Evolutionary conservation across 2,113 vertebrate genomes (phyloP).

Genomic region (Panthera tigris): DNA sequence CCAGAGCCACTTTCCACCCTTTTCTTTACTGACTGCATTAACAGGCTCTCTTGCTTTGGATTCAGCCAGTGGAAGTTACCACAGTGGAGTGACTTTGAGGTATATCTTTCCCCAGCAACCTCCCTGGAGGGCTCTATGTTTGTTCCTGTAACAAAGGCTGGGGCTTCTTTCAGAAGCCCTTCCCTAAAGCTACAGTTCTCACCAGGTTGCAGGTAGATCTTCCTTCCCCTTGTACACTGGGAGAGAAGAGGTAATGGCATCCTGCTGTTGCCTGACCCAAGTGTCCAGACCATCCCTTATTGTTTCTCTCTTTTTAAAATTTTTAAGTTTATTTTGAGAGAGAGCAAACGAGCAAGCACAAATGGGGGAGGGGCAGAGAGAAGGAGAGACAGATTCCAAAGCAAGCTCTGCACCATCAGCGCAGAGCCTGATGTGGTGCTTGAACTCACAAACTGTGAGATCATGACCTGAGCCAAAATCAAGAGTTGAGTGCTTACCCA

Average conservation of each 20-base stretch:
- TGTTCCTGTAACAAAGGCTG: not conserved
- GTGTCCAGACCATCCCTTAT: no score
- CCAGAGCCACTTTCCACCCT: not conserved
- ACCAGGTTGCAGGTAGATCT: not conserved
- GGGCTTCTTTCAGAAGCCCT: not conserved
- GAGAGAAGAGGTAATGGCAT: not conserved
- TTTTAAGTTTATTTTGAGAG: no score
- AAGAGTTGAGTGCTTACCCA: no score
- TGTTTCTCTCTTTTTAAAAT: not conserved
- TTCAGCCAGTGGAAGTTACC: not conserved
- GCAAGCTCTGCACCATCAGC: no score
- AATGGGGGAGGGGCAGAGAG: no score
- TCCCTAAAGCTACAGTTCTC: not conserved
- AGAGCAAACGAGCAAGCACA: no score
- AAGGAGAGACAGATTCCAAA: no score
- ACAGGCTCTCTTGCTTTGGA: not conserved
- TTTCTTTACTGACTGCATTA: not conserved
- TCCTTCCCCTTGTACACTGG: no score
- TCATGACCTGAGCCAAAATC: no score
- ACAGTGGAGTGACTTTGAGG: not conserved
- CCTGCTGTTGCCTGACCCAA: not conserved
- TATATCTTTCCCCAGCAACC: not conserved
- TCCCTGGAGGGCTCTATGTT: not conserved
- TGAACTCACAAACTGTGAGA: no score
- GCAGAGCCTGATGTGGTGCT: no score